Conservation (phyloP, 2,797 vertebrate genomes). For the Gambelia wislizenii region DNA sequence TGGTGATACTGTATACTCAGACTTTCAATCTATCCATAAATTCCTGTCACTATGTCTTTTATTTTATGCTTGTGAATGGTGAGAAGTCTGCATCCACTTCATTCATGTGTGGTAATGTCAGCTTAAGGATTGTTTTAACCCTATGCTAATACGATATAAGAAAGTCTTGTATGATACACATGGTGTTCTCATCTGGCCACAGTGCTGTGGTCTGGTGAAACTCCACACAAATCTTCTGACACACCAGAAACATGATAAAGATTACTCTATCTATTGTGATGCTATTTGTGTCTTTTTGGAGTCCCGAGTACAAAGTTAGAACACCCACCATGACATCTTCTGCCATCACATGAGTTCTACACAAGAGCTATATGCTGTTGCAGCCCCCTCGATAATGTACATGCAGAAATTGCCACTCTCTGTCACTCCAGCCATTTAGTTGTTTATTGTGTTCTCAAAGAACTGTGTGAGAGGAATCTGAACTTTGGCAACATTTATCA, state of each 20-base stretch:
- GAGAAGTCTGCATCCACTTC: not conserved
- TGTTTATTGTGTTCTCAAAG: not conserved
- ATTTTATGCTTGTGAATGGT: not conserved
- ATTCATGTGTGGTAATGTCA: not conserved
- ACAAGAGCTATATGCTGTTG: not conserved
- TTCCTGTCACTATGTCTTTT: not conserved
- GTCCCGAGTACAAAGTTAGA: not conserved
- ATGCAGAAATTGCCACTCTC: not conserved
- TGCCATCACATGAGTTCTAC: not conserved
- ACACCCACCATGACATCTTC: not conserved
- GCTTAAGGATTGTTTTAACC: not conserved
- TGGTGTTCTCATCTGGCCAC: not conserved
- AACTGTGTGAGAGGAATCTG: not conserved
- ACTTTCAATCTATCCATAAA: not conserved
- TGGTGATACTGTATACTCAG: not conserved
- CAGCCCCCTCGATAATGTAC: not conserved
- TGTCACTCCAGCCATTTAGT: not conserved
- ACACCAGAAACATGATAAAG: not conserved
- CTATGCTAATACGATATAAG: not conserved
- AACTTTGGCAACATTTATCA: not conserved
- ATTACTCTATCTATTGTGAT: not conserved
- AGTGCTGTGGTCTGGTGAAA: not conserved
- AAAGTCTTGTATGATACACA: not conserved
- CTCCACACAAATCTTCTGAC: not conserved
- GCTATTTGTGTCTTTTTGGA: not conserved